Base-by-base conservation (phyloP, 2,797 vertebrate species). In the Siniperca scherzeri region DNA sequence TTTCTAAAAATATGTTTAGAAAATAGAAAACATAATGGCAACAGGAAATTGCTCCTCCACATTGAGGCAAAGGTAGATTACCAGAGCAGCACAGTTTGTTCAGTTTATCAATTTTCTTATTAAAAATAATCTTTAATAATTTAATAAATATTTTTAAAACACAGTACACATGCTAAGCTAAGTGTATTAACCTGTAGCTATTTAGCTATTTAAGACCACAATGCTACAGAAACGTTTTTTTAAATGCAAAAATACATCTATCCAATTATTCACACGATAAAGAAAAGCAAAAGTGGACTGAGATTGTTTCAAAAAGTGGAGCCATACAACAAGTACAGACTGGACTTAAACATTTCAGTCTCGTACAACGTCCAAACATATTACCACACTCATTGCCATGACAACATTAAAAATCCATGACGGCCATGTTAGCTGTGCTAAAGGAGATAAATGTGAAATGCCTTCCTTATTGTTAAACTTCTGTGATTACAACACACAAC, bases 401-500 rank as follows among this genome's bases (percentile, higher is more conserved):
- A 74, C 70, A 73, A 76, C 64, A 59, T 50, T 27, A 61, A 72
- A 82, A 65, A 73, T 57, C 21, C 70, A 78, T 6, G 25, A 67
- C 36, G 40, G 60, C 62, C 46, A 40, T 59, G 27, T 67, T 27
- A n/a, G 33, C 22, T 21, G 76, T 33, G 52, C 40, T 59, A 33
- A 52, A 73, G 27, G 66, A 55, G n/a, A 30, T 82, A 65, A 88
- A 61, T 81, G 48, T 25, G 22, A 65, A 78, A 64, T 44, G 5
- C 40, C 48, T 70, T 75, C 30, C 50, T 40, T 78, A 44, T 56
- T 72, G 57, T 69, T 83, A 16, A 60, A 48, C 70, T 62, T 64
- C 42, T 79, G 67, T 78, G 68, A 80, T 86, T 65, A 87, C 42
- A 81, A 69, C 80, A 78, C 81, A 80, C 76, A 69, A 74, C 40